phyloP scores from a whole-genome alignment of 2,113 vertebrate species.

The Neopipo cinnamomea region DNA sequence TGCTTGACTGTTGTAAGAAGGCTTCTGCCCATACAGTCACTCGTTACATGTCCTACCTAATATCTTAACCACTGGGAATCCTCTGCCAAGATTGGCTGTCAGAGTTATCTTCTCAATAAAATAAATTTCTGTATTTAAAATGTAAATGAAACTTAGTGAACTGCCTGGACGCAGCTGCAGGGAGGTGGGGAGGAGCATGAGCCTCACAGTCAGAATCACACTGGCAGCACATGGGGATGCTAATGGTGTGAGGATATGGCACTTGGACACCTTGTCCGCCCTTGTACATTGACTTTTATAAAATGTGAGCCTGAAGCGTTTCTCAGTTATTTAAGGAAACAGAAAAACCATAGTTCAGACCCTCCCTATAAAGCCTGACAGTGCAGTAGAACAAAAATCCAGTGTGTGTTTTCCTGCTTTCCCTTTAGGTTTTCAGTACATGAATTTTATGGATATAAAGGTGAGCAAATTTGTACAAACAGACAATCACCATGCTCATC shows the following conservation, averaged over 20 bases:
- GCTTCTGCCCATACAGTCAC: neutral
- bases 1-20: neutral
- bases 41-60: neutral
- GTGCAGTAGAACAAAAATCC: neutral
- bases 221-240: neutral
- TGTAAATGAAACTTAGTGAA: neutral
- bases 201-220: fast-evolving
- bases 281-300: fast-evolving
- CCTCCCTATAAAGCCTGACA: neutral
- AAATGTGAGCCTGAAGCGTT: neutral
- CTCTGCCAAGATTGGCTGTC: neutral
- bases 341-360: neutral
- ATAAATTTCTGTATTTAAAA: neutral
- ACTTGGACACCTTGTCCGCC: neutral
- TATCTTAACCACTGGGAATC: neutral
- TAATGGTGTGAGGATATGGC: neutral
- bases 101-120: neutral
- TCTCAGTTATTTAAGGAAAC: neutral
- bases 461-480: neutral
- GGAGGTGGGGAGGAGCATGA: neutral
- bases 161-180: neutral
- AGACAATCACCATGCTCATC: neutral
- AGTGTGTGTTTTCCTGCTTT: neutral
- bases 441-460: neutral
- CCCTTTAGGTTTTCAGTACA: fast-evolving